Conservation (phyloP, 2,888 invertebrate genomes). For the Monochamus alternatus region DNA sequence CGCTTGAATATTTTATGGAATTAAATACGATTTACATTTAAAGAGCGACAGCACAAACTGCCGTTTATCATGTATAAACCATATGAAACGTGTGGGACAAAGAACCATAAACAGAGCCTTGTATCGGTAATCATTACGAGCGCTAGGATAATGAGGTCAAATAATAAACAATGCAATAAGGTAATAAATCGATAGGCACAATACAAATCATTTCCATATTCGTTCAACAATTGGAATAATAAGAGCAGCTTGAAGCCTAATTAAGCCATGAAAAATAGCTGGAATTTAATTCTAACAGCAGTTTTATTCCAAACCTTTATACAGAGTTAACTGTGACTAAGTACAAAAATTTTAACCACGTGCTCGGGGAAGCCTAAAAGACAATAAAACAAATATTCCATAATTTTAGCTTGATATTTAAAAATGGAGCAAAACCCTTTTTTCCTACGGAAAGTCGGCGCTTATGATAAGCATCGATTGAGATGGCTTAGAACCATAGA, state of each 20-base stretch:
- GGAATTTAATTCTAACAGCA: too few species aligned
- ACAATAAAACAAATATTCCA: too few species aligned
- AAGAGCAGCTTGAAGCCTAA: not conserved
- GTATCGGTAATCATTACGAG: constrained; percentile 60
- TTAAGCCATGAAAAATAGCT: not conserved
- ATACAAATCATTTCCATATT: constrained; percentile 57
- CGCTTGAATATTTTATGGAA: constrained; percentile 55
- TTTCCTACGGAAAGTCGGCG: too few species aligned
- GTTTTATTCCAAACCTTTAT: too few species aligned
- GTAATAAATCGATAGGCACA: constrained; percentile 55
- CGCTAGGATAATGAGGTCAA: constrained; percentile 58
- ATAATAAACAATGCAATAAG: constrained; percentile 62
- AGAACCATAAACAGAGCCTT: constrained; percentile 59
- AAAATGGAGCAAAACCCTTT: too few species aligned
- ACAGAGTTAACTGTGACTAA: too few species aligned
- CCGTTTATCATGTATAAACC: constrained; percentile 59
- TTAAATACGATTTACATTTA: constrained; percentile 60
- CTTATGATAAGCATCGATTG: too few species aligned
- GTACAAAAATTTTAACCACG: too few species aligned
- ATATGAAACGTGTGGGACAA: constrained; percentile 60
- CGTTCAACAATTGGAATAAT: constrained; percentile 27
- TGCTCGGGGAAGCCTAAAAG: too few species aligned
- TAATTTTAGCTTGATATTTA: too few species aligned
- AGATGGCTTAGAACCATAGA: too few species aligned
- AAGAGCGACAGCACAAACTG: constrained; percentile 55